Base-by-base conservation (phyloP, 2,888 invertebrate species). In the Drosophila buzzatii region DNA sequence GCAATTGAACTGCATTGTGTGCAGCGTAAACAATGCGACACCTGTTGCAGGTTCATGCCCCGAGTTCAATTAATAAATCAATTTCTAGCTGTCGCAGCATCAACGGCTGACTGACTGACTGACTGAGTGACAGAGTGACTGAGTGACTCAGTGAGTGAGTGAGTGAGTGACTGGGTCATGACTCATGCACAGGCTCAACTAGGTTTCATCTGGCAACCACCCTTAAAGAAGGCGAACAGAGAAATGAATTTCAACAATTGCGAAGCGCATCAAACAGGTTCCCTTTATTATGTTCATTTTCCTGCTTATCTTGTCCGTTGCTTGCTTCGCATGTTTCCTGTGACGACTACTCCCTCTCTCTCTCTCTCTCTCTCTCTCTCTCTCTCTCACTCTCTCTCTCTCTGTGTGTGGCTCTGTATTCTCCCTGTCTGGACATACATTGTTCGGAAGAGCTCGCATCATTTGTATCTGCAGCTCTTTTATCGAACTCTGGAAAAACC, bases 221-320 rank as follows among this genome's bases (percentile, higher is more conserved):
- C 78, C 78, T 66, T 78, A 79, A 44, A 55, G 33, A 51, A 27
- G 16, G 45, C 18, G 9, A 39, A 16, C 57, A 14, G 55, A 42
- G 14, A 39, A 59, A 58, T 47, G 37, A 66, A 56, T 73, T 63
- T 56, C 42, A 74, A 71, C 74, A 80, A 80, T 80, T 80, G 77
- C 70, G 59, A 66, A 61, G 69, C 61, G 68, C 71, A 70, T 68
- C 71, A 74, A 81, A 81, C 81, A 81, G 80, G 81, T 80, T 80
- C 69, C 63, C 27, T 45, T 47, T 45, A 56, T 62, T 47, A 20
- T 31, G 16, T 66, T 55, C 82, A 73, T 73, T 80, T 66, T 73
- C 53, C n/a, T 52, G 67, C 64, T 83, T 83, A 82, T 85, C 82
- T 80, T 65, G 73, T 67, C 82, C 73, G 77, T 59, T 68, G 53